These are phyloP conservation scores for Heliconius hortense DNA, from an alignment of 2,888 invertebrate genomes.

Conservation along the genomic window DNA sequence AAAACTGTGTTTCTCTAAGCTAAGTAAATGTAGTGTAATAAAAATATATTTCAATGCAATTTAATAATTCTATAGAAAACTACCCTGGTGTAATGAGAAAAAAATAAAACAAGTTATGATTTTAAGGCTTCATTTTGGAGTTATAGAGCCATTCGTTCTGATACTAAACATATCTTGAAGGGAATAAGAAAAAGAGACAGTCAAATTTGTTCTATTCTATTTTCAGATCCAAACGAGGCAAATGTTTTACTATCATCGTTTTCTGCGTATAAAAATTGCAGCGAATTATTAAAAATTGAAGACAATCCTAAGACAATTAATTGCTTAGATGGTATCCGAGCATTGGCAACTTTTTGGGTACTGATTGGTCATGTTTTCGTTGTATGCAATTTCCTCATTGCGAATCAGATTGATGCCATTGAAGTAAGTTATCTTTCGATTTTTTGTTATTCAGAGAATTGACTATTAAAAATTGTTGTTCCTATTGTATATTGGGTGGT, in stretches of 20 bases:
- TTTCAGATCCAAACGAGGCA: conserved; percentile 50
- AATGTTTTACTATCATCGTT: conserved; percentile 37
- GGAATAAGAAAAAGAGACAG: too few species aligned
- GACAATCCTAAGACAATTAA: conserved; percentile 20
- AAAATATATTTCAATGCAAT: too few species aligned
- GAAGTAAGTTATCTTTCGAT: conserved; percentile 10
- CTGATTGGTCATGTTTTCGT: conserved; percentile 29
- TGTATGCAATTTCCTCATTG: conserved; percentile 20
- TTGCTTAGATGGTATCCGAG: conserved; percentile 32
- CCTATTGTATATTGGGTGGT: too few species aligned
- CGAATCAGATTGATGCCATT: conserved; percentile 15
- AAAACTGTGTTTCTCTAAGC: too few species aligned
- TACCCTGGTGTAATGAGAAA: background rate
- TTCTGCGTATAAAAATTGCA: conserved; percentile 31
- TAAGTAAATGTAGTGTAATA: too few species aligned
- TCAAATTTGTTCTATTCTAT: too few species aligned
- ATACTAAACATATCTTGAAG: background rate
- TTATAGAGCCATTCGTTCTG: background rate
- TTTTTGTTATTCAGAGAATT: background rate
- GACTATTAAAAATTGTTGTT: too few species aligned
- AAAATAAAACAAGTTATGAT: too few species aligned
- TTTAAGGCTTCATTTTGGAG: too few species aligned
- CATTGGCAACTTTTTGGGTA: conserved; percentile 34
- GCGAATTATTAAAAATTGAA: conserved; percentile 13
- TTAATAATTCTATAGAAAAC: too few species aligned